Base-by-base conservation (phyloP, 2,888 invertebrate genomes). In the Thecocarcelia acutangulata region DNA sequence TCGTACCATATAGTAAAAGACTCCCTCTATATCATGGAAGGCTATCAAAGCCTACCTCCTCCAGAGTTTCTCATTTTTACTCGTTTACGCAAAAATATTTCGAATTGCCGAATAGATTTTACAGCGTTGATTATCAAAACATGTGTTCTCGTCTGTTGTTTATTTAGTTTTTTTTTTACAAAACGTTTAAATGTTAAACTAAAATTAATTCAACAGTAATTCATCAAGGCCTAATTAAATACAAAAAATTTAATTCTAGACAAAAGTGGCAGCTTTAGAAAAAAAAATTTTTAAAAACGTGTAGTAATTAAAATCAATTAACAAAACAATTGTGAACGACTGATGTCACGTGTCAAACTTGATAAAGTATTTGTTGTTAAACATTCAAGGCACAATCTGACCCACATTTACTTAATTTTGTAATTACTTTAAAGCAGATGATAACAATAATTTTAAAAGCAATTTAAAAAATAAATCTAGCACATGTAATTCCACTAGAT, bases 201-300 rank as follows among this genome's bases (percentile, higher is more conserved):
- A 17, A 64, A 46, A 54, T 48, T 40, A 52, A 44, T 74, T 56
- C 37, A 64, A 37, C 46, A 64, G 40, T 40, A 56, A 50, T 46
- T 48, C 33, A 66, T 59, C 75, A 75, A 75, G 75, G 58, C 50
- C 58, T 66, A 58, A 75, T 66, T 75, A 66, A 59, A 69, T 33
- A 11, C 19, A 11, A 37, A 58, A 42, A 33, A 15, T 37, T 33
- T 19, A 64, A n/a, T 37, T 59, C 40, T 50, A 44, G 19, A 42
- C 24, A 61, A 52, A 24, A 44, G 0, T 46, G 2, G 19, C 33
- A 19, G 19, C 5, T 63, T 61, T 15, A 72, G 61, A 61, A 50
- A 12, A 37, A 15, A 63, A 46, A 33, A 12, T 13, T 8, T 12
- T 19, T 40, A 42, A 24, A 59, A 59, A 24, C 19, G 12, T 48